Evolutionary conservation across 2,113 vertebrate genomes (phyloP), one percentile per base, ranked within the genome.

Genomic region (Climacteris rufus): DNA sequence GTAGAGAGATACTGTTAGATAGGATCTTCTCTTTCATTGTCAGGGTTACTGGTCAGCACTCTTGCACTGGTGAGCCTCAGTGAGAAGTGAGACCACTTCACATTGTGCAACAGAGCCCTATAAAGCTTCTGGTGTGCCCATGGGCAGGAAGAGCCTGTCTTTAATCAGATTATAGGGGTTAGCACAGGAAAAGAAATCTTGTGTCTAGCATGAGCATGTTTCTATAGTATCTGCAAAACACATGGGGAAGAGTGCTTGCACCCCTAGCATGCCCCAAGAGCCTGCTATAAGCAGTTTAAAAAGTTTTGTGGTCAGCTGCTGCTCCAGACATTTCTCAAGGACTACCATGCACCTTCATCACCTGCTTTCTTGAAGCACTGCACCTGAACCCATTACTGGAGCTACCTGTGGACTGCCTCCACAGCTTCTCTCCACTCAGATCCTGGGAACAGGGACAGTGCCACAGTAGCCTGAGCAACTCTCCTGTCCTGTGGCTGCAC

Each of bases 391-490:
- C 9, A 1, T 19, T 44, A 10, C 37, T 52, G 74, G 56, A 61
- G 17, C 60, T 74, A n/a, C 11, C 37, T 13, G 2, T 61, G 81
- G 27, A 11, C 37, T 76, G 20, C 10, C 12, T 91, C 12, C 44
- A 21, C 59, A 83, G 50, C n/a, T 64, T 60, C 83, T 44, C 24
- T 71, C 37, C 0, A 0, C 59, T 28, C 0, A 0, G n/a, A 9
- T 70, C 3, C 17, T 59, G 60, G 40, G 56, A 23, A 8, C 40
- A 40, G 49, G 25, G 33, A 33, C 45, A 30, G 27, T 49, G 28
- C 60, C 0, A 0, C 33, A 39, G 40, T 2, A 9, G 1, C 56
- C 20, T 0, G 5, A 61, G 47, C n/a, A 59, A 30, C 53, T 64
- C 16, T 44, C 0, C 1, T 31, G 15, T 80, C 19, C 40, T 57